Evolutionary conservation across 2,888 invertebrate species (phyloP).

Genomic region (Gari tellinella): DNA sequence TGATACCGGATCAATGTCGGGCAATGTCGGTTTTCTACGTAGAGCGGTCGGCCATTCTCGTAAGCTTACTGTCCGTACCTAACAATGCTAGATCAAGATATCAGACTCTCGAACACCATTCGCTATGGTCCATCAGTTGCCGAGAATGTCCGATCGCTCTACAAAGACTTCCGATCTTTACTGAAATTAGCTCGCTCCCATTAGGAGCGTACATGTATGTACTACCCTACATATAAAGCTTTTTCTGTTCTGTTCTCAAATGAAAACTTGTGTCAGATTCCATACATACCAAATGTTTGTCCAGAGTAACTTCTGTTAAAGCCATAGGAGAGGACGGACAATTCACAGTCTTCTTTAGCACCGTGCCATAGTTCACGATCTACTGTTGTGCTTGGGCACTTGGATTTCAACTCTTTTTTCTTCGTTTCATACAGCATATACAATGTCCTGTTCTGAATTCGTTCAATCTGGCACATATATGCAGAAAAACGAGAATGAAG

Average conservation of each 20-base stretch:
- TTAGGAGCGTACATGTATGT: too few relatives aligned
- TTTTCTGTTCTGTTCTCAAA: neutral
- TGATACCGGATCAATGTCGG: too few relatives aligned
- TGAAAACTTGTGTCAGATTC: too few relatives aligned
- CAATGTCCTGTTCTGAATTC: conserved; percentile 39
- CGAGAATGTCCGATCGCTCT: too few relatives aligned
- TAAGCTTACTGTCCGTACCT: too few relatives aligned
- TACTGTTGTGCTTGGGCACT: conserved; percentile 2
- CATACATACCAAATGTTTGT: conserved; percentile 28
- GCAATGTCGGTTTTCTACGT: too few relatives aligned
- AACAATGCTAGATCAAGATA: too few relatives aligned
- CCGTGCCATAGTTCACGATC: conserved; percentile 47
- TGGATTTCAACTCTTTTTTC: conserved; percentile 29
- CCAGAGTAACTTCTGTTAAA: conserved; percentile 49
- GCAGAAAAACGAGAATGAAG: too few relatives aligned
- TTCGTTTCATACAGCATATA: conserved; percentile 41
- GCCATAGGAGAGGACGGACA: conserved; percentile 32
- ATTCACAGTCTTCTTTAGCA: conserved; percentile 17
- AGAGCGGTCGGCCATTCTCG: too few relatives aligned
- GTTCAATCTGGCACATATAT: conserved; percentile 20
- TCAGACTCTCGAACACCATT: neutral
- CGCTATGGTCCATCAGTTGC: too few relatives aligned
- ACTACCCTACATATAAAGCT: neutral
- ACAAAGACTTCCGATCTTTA: too few relatives aligned
- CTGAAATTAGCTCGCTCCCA: neutral